Conservation (phyloP, 1,140 invertebrate genomes). For the Caenorhabditis elegans region DNA sequence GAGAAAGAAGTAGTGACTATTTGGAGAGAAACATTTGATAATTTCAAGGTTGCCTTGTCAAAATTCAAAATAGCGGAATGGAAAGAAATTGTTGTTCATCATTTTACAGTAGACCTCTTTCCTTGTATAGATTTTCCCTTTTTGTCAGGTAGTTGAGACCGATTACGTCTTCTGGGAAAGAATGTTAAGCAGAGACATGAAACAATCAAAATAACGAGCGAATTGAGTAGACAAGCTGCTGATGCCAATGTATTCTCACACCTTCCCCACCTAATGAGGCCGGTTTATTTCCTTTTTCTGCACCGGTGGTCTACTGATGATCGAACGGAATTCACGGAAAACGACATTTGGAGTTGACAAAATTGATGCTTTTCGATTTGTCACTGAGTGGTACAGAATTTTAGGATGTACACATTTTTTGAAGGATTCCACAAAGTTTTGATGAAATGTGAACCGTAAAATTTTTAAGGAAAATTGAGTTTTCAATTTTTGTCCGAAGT, state of each 20-base stretch:
- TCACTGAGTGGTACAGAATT: neutral
- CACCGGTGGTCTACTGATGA: neutral
- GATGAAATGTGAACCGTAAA: too few relatives aligned
- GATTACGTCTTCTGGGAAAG: neutral
- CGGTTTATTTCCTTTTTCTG: neutral
- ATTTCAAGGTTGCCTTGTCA: constrained; percentile 22
- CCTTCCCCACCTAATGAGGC: neutral
- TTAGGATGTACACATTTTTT: too few relatives aligned
- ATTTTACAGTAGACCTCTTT: too few relatives aligned
- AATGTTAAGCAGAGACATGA: neutral
- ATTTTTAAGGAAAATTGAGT: too few relatives aligned
- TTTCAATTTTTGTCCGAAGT: too few relatives aligned
- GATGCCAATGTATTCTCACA: neutral
- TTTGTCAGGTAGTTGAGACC: neutral
- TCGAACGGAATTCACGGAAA: neutral
- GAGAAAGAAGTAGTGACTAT: neutral
- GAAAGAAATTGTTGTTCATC: too few relatives aligned
- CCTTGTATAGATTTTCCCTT: neutral
- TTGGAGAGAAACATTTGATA: neutral
- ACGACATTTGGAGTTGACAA: too few relatives aligned
- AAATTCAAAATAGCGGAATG: neutral
- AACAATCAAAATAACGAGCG: neutral
- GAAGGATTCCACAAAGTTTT: too few relatives aligned
- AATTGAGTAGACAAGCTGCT: neutral
- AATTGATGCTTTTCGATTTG: neutral